Evolutionary conservation across 1,140 invertebrate genomes (phyloP), one percentile per base, ranked within the genome.

Genomic region (Lucilia sericata): DNA sequence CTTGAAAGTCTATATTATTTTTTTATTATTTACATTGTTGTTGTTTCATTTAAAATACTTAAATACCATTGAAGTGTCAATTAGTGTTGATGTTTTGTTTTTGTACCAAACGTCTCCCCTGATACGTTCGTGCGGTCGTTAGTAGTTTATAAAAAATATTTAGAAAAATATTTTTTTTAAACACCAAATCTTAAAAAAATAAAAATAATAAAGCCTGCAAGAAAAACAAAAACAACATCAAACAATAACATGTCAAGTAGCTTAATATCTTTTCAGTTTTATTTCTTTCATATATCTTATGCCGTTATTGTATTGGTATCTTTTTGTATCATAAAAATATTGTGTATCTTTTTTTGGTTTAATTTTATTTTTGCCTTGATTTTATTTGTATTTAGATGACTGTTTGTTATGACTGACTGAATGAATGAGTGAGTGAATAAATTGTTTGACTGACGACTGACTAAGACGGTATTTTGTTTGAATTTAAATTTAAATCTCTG

Each of bases 401-500:
- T 21, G 60, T 65, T 21, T 70, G n/a, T 19, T 19, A 70, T 70
- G 65, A 70, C 65, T 19, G 19, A 70, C 19, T 70, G 65, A 5
- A 19, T 70, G 60, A 70, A 5, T 60, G 12, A 60, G 12, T 60
- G 55, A 30, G 25, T 30, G 25, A 30, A 30, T 30, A 30, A 30
- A 30, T 30, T 30, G 25, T 30, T 30, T 30, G 25, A 30, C 25
- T 30, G 25, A 30, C 25, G 25, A 17, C 17, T 60, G 51, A 60
- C 51, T 60, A 60, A 60, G n/a, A 60, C 17, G 55, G 55, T n/a
- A 30, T 60, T 60, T 17, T 60, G n/a, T n/a, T 17, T 70, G 19
- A 70, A 70, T 70, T 70, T 70, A 25, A 70, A 70, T 21, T 70
- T 25, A 70, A 70, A 70, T 25, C n/a, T 70, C 65, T 60, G 55